Conservation (phyloP, 2,888 invertebrate genomes). For the Amaurobius ferox region DNA sequence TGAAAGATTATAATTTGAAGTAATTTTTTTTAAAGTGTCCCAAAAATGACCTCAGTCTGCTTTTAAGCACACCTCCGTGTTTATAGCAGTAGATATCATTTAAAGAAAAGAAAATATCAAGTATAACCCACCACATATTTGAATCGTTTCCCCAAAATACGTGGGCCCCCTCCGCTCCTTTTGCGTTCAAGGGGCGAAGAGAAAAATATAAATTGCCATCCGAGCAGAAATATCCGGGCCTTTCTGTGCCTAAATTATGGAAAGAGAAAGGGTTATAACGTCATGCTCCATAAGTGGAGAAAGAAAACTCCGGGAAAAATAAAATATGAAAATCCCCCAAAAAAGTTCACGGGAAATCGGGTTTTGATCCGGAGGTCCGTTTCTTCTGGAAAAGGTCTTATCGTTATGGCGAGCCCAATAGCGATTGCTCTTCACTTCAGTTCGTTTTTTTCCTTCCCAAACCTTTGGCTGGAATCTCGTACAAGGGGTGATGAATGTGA, state of each 20-base stretch:
- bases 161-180: background rate
- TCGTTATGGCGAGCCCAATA: constrained; percentile 54
- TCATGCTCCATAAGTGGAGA: constrained; percentile 68
- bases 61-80: too few species aligned
- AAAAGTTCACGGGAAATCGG: constrained; percentile 70
- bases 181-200: too few species aligned
- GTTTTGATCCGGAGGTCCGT: constrained; percentile 64
- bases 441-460: constrained; percentile 35
- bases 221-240: background rate
- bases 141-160: background rate
- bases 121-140: background rate
- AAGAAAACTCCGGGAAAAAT: constrained; percentile 54
- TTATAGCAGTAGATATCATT: too few species aligned
- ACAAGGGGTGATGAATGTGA: constrained; percentile 63
- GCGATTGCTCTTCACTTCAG: constrained; percentile 46
- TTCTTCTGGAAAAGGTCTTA: constrained; percentile 57
- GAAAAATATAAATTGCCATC: background rate
- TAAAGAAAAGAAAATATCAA: background rate
- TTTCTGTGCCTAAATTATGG: constrained; percentile 39
- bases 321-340: constrained; percentile 70
- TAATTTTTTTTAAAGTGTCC: too few species aligned
- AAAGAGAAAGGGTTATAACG: constrained; percentile 68
- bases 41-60: too few species aligned
- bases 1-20: too few species aligned
- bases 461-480: constrained; percentile 27